A percentile compares a stretch with the other conserved stretches of the same genome.
Conservation (phyloP, 2,113 vertebrate genomes). For the Heterocephalus glaber region DNA sequence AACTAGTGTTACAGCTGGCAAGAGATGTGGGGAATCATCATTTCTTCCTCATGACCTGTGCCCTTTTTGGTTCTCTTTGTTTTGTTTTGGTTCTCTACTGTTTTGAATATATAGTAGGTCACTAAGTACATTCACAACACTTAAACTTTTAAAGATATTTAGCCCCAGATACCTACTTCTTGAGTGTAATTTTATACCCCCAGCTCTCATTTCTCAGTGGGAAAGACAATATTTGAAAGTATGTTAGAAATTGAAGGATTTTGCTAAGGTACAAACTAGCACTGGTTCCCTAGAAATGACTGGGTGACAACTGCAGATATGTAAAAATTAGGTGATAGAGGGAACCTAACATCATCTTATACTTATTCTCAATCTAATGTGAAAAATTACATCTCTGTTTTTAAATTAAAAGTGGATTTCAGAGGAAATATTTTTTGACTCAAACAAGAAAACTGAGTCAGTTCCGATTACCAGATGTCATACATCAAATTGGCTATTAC, state of each 20-base stretch:
- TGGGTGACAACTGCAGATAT: background rate
- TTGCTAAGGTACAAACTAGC: background rate
- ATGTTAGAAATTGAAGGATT: background rate
- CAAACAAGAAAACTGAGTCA: background rate
- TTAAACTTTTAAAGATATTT: background rate
- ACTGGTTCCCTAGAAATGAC: background rate
- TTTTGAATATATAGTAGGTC: background rate
- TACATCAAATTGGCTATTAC: background rate
- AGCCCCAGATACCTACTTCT: background rate
- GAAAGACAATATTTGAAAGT: background rate
- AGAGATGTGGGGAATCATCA: background rate
- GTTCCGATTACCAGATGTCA: background rate
- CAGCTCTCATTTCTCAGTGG: background rate
- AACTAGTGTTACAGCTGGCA: background rate
- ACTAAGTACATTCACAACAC: background rate
- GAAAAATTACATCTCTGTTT: background rate
- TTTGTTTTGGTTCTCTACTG: no score
- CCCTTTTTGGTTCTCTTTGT: background rate
- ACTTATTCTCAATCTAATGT: background rate
- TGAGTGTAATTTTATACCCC: background rate
- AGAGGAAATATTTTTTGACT: constrained; percentile 18
- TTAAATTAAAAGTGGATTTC: background rate
- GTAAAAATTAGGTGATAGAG: background rate
- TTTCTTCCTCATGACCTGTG: background rate
- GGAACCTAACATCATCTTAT: background rate